Evolutionary conservation across 2,797 vertebrate genomes (phyloP), one percentile per base, ranked within the genome.

Genomic region (Sebastes minor): DNA sequence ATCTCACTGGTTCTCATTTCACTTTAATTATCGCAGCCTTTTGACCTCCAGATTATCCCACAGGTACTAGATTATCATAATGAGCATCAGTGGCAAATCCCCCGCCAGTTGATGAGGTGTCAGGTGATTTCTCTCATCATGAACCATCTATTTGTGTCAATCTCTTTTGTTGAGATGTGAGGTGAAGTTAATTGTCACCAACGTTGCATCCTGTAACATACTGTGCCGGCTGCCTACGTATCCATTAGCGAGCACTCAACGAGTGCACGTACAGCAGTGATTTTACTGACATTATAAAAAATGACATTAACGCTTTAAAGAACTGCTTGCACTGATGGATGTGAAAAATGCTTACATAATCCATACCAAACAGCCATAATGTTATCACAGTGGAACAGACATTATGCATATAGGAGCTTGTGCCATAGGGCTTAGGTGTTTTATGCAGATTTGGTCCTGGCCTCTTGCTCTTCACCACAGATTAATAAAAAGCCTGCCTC

Each of bases 381-480:
- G 78, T 88, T 88, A 91, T 88, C 89, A 56, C 60, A 42, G 42
- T n/a, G 46, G 27, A 73, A 55, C 84, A 88, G 84, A 61, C 76
- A 33, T 67, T 73, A 63, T 73, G 81, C 64, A 78, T 67, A 74
- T 69, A 75, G 32, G 68, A 84, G 75, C 60, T 55, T 74, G 68
- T 64, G 61, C 82, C 60, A 59, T 12, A 35, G 52, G 84, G 86
- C 52, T 75, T 20, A 3, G 56, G 64, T 80, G 71, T 71, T 85
- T 88, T 38, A 86, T 81, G 76, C 71, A 88, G 71, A 86, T 86
- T 85, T 67, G 2, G 7, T 30, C 23, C 38, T 53, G 56, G 75
- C 72, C 77, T 84, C 59, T 57, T 80, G 71, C 71, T 87, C 64
- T 38, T 71, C 52, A 57, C 63, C 64, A 52, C 73, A 82, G 80